A percentile compares a stretch with the other conserved stretches of the same genome.
Conservation (phyloP, 2,797 vertebrate genomes). For the Aselliscus stoliczkanus region DNA sequence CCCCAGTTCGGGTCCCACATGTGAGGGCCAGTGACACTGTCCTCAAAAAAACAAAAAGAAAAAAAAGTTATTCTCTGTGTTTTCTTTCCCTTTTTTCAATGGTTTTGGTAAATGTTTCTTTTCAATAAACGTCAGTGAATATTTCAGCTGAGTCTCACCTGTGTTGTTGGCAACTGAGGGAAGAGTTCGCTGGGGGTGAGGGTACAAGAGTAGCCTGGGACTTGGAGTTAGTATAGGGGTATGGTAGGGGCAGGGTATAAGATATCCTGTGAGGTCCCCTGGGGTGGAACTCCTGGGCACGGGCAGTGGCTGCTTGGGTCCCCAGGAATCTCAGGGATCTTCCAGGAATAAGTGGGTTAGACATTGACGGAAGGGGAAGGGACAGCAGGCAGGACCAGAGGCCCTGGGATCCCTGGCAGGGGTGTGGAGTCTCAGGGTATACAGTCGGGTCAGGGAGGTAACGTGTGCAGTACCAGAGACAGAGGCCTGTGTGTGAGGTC, state of each 20-base stretch:
- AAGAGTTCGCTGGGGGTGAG: no score
- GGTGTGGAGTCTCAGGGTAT: no score
- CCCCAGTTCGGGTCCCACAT: no score
- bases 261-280: background rate
- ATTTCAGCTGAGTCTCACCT: background rate
- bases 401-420: background rate
- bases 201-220: no score
- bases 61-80: no score
- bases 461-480: background rate
- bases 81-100: background rate
- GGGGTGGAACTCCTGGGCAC: background rate
- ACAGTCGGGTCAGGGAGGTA: background rate
- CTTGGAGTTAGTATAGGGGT: no score
- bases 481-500: background rate
- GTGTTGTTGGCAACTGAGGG: background rate
- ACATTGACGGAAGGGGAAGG: background rate
- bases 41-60: no score
- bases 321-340: background rate
- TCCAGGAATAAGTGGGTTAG: background rate
- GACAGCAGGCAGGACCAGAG: background rate
- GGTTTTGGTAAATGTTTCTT: background rate
- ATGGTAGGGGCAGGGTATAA: no score
- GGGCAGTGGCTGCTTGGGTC: background rate
- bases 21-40: no score
- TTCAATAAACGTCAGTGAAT: conserved; percentile 18